Evolutionary conservation across 2,888 invertebrate genomes (phyloP).

Genomic region (Catocala sponsa): DNA sequence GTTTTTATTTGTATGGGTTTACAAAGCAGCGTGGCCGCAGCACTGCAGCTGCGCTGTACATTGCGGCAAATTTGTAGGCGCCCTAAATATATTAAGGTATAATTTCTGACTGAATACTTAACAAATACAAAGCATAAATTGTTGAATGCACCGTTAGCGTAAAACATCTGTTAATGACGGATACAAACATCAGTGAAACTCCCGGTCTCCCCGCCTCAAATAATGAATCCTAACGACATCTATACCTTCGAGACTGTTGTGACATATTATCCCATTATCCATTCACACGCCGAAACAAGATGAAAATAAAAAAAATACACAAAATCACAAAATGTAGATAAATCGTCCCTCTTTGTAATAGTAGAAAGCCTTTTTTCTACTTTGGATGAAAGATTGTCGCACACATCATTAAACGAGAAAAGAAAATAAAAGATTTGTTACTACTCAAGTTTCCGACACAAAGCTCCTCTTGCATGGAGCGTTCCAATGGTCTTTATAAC

Average conservation of each 20-base stretch:
- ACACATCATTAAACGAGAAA: slow-evolving; percentile 60
- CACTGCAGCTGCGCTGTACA: too few relatives aligned
- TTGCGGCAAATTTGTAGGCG: too few relatives aligned
- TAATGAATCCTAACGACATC: slow-evolving; percentile 66
- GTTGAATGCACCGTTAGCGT: slow-evolving; percentile 45
- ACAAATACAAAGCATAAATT: not conserved
- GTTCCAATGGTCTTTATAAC: slow-evolving; percentile 49
- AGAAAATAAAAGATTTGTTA: slow-evolving; percentile 64
- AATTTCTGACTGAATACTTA: too few relatives aligned
- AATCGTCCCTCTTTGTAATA: slow-evolving; percentile 27
- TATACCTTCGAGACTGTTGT: slow-evolving; percentile 60
- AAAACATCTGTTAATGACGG: slow-evolving; percentile 56
- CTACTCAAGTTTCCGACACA: slow-evolving; percentile 58
- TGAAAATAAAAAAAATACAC: slow-evolving; percentile 30
- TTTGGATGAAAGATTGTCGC: slow-evolving; percentile 47
- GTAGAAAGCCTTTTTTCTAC: slow-evolving; percentile 28
- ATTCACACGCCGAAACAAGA: slow-evolving; percentile 17
- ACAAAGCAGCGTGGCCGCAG: too few relatives aligned
- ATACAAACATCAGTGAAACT: slow-evolving; percentile 61
- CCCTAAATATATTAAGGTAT: too few relatives aligned
- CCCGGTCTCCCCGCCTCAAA: slow-evolving; percentile 53
- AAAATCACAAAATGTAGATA: slow-evolving; percentile 28
- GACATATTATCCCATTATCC: slow-evolving; percentile 57
- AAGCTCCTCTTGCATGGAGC: slow-evolving; percentile 53
- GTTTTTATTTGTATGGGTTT: too few relatives aligned